Evolutionary conservation across 2,113 vertebrate species (phyloP), one percentile per base, ranked within the genome.

Genomic region (Leptodactylus fuscus): DNA sequence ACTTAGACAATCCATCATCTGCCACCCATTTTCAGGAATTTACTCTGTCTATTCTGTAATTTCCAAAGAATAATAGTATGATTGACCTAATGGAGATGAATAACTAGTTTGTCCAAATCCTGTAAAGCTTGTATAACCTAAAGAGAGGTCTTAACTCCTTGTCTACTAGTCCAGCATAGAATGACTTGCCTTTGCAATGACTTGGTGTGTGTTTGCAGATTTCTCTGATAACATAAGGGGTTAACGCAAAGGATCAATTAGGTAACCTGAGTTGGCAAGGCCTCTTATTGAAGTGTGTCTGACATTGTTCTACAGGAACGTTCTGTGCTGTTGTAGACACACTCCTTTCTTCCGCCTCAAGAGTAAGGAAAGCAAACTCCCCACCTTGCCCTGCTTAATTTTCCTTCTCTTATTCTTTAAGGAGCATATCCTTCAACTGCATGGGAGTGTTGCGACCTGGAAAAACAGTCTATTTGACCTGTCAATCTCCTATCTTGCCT

Each of bases 281-380:
- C 71, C 90, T 91, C 93, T 89, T n/a, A 5, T 85, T 92, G 92
- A 92, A 88, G 88, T 92, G 93, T 94, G 94, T 88, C 93, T 91
- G 80, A 90, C 89, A 93, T 93, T 94, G 92, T 91, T 89, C 85
- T 53, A 27, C 0, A 38, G 87, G 93, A 94, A 94, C 90, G 71
- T 86, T 91, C 53, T 88, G 92, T 93, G 88, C 91, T 88, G 75
- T 87, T 85, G 41, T 86, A 87, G 91, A 75, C 92, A 91, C 27
- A 58, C 91, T 93, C 89, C 91, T 93, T 91, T 93, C 89, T 90
- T 76, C 84, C 74, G 85, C 88, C 87, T 87, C 1, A 81, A 77
- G 22, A 88, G 89, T 51, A 53, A 81, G 87, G 76, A 83, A 89
- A 91, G 89, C 81, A 90, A 87, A 91, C 87, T 73, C 15, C 81